Evolutionary conservation across 2,797 vertebrate species (phyloP), one percentile per base, ranked within the genome.

Genomic region (Oceanodroma leucorhoa): DNA sequence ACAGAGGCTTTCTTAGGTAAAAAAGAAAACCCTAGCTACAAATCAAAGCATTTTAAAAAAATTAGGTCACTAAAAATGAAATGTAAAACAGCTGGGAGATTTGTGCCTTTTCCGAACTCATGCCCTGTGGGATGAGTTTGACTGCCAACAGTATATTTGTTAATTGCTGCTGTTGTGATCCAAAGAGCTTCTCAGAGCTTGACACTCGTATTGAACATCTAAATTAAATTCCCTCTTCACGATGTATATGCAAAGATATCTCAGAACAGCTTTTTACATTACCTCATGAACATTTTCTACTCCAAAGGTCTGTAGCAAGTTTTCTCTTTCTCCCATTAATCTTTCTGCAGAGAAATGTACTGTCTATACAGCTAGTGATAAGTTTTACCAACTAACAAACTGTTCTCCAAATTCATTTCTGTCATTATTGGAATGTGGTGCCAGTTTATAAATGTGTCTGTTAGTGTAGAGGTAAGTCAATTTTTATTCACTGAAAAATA

Each of bases 141-240:
- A 81, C 90, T 97, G 94, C 95, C 94, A 97, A 94, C 87, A 72
- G 26, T 51, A 20, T 91, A 80, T 94, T 96, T 95, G 86, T 87
- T 97, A 96, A 97, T 97, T 97, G 95, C 87, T 93, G 89, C 91
- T 96, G 62, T 62, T 90, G 92, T 94, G 76, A 89, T 92, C 90
- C 87, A 87, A 83, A 94, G 79, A 79, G 87, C 75, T 95, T 90
- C 84, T 95, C 72, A 46, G 91, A 96, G 83, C 89, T 90, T 69
- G 82, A 92, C 93, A 73, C 75, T 91, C 89, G 87, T 40, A 90
- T 64, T 82, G 90, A 95, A 87, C 61, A 88, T 84, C 83, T 90
- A 87, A 94, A 96, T 96, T 92, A 80, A 93, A 92, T 94, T 84
- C 50, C 23, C 86, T 91, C 85, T 60, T 94, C 53, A 45, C 87